phyloP scores from a whole-genome alignment of 2,888 invertebrate genomes.

The Ecdyonurus torrentis region DNA sequence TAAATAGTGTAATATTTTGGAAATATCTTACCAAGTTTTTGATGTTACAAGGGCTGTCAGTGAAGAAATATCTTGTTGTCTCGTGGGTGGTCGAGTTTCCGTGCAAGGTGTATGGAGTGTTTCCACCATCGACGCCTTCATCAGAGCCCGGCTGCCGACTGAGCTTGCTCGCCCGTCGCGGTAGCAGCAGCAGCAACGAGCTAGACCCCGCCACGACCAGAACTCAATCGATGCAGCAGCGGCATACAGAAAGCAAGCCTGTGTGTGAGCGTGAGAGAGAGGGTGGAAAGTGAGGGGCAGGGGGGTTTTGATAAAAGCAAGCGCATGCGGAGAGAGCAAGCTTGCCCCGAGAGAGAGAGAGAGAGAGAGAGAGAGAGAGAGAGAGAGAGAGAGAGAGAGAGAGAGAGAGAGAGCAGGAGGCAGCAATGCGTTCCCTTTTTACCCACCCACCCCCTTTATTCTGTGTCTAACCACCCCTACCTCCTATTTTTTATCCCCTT shows the following conservation, averaged over 20 bases:
- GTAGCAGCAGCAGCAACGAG: neutral
- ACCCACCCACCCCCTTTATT: neutral
- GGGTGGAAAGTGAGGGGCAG: neutral
- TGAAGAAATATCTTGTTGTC: neutral
- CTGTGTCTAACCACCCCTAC: neutral
- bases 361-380: no score
- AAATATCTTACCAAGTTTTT: neutral
- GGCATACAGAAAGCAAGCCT: neutral
- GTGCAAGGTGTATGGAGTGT: neutral
- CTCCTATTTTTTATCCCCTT: neutral
- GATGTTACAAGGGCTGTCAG: neutral
- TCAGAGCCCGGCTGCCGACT: neutral
- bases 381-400: no score
- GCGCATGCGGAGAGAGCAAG: neutral
- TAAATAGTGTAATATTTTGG: neutral
- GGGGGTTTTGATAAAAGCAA: neutral
- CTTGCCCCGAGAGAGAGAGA: neutral
- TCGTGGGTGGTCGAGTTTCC: neutral
- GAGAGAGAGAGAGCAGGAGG: neutral
- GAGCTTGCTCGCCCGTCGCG: neutral
- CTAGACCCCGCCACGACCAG: neutral
- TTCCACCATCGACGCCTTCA: neutral
- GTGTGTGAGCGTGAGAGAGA: neutral
- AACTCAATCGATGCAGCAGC: slow-evolving; percentile 1
- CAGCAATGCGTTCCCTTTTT: neutral